Evolutionary conservation across 2,113 vertebrate species (phyloP), one percentile per base, ranked within the genome.

Genomic region (Anas platyrhynchos): DNA sequence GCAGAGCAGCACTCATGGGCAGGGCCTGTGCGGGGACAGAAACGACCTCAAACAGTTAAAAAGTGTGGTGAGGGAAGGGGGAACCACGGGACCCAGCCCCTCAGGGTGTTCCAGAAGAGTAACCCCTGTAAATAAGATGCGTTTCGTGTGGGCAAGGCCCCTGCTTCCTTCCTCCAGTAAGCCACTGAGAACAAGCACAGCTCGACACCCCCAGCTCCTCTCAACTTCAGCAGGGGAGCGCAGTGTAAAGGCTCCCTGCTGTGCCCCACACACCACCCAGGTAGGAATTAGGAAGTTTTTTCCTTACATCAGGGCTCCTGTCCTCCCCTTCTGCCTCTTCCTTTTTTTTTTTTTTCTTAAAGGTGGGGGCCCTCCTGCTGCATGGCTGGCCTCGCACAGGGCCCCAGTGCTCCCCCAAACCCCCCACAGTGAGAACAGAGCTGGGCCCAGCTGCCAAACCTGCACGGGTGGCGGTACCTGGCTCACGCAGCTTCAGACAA

Each of bases 221-320:
- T 43, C 13, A 4, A 5, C 44, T 54, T 59, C 89, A 41, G 34
- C 5, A 18, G 13, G 16, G 0, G 17, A 68, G 41, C 22, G 15
- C 13, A 5, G 6, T 3, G 23, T 41, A 4, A 36, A 8, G 3
- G 10, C 25, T 73, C 72, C 59, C 54, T 31, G 23, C 32, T 29
- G 46, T 10, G 34, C 48, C 61, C 61, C 4, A 11, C 25, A 2
- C 38, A 16, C 58, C 6, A 9, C 21, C 3, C 0, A 0, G 3
- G 2, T 6, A 9, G 6, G 65, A 73, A 41, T 0, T 2, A 11
- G 63, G n/a, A 38, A 46, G 52, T 81, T 44, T 10, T 2, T 48
- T 58, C 86, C n/a, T 54, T 12, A 1, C 0, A 0, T 0, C n/a
- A 27, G 31, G 7, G 22, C 6, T 27, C 20, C 9, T 23, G 31